Conservation (phyloP, 2,113 vertebrate species). For the Leptobrachium ailaonicum region DNA sequence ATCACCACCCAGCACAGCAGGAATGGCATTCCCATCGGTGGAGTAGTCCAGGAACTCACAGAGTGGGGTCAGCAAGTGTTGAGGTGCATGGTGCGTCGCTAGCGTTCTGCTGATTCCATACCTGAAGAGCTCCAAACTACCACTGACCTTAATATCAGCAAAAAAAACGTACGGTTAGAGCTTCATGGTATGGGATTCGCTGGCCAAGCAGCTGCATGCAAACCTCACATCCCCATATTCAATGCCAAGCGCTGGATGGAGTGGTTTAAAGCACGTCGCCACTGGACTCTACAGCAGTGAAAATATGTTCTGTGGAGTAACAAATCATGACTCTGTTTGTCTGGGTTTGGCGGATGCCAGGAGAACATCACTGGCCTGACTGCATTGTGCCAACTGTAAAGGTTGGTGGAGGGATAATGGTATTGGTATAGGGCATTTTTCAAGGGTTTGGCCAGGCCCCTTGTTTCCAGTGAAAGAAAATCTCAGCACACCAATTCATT, state of each 20-base stretch:
- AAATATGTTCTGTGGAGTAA: background rate
- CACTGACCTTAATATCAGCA: background rate
- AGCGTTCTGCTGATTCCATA: background rate
- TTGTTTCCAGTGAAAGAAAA: no score
- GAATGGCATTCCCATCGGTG: no score
- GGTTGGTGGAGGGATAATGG: slow-evolving; percentile 8
- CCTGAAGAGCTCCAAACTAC: background rate
- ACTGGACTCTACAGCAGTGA: background rate
- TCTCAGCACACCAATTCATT: no score
- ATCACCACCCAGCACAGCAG: no score
- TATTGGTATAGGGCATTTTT: background rate
- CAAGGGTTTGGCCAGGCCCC: no score
- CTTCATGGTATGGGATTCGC: background rate
- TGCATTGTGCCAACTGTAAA: background rate
- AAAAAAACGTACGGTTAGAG: background rate
- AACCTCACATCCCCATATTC: background rate
- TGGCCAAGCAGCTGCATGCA: background rate
- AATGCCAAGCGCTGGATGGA: background rate
- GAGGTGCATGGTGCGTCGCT: background rate
- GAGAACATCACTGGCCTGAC: background rate
- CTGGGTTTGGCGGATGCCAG: background rate
- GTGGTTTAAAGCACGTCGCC: background rate
- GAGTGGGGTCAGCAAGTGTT: background rate
- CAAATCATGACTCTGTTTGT: background rate
- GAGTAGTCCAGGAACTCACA: background rate